Evolutionary conservation across 2,797 vertebrate species (phyloP).

Genomic region (Galagoides demidoff): DNA sequence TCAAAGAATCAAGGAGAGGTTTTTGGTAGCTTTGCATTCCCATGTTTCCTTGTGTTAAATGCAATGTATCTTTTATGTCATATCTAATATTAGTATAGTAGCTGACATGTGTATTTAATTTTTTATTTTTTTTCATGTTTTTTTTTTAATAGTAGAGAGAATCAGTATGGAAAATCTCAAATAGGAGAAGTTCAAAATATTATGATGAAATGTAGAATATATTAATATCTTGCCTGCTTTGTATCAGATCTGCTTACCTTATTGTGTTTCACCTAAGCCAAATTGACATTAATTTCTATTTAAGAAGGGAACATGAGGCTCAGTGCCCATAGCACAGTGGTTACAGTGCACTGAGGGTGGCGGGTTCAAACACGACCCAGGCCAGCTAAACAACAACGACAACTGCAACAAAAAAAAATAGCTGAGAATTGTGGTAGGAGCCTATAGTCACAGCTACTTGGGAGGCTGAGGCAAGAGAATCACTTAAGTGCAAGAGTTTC

Average conservation of each 20-base stretch:
- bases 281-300: neutral
- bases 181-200: conserved; percentile 5
- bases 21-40: neutral
- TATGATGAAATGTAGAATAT: neutral
- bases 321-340: too few relatives aligned
- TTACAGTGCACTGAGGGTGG: too few relatives aligned
- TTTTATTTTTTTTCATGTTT: neutral
- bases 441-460: too few relatives aligned
- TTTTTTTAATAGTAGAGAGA: neutral
- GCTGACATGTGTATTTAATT: neutral
- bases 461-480: too few relatives aligned
- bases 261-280: neutral
- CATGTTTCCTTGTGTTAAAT: neutral
- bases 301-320: neutral
- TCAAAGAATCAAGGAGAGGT: neutral
- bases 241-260: neutral
- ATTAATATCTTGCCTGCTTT: neutral
- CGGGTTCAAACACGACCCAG: too few relatives aligned
- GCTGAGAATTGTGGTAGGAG: too few relatives aligned
- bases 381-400: too few relatives aligned
- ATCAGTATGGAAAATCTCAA: neutral
- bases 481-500: too few relatives aligned
- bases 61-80: neutral
- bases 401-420: too few relatives aligned
- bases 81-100: neutral